Base-by-base conservation (phyloP, 2,888 invertebrate species). In the Suillia variegata region DNA sequence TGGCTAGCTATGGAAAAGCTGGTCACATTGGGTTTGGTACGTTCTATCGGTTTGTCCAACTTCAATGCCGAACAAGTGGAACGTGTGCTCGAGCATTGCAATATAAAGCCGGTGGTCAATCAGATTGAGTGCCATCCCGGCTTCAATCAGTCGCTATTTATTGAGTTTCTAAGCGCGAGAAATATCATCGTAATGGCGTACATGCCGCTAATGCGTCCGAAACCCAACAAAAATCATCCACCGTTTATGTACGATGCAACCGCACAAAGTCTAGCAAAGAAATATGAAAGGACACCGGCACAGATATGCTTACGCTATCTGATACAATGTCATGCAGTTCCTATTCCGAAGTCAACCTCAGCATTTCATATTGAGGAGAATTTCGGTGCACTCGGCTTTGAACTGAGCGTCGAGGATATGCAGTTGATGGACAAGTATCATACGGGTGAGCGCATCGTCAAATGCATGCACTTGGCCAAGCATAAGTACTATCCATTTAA, bases 121-220 rank as follows among this genome's bases (percentile, higher is more conserved):
- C n/a, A n/a, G n/a, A n/a, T n/a, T n/a, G n/a, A n/a, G n/a, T n/a
- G n/a, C n/a, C n/a, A n/a, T n/a, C n/a, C n/a, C n/a, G n/a, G n/a
- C n/a, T n/a, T n/a, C n/a, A n/a, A n/a, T n/a, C n/a, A n/a, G n/a
- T n/a, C 31, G 13, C 85, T 87, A 21, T 78, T 93, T 3, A 86
- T 89, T 0, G 81, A 87, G 0, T 92, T 88, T 73, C 90, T 92
- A 76, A 84, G 85, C 38, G 74, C 84, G 1, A 84, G 86, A 21
- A 82, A 84, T 54, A 88, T 95, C 55, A 79, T 84, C 1, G 83
- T 94, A 61, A 88, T 84, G 76, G 92, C 84, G 0, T 94, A 91
- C 80, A 88, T 89, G 55, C 92, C 92, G 0, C 84, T 94, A 60
- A 93, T 91, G 10, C 84, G 86, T 24, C 86, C 86, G 1, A 80